Conservation (phyloP, 2,888 invertebrate species). For the Leptinotarsa peninsularis region DNA sequence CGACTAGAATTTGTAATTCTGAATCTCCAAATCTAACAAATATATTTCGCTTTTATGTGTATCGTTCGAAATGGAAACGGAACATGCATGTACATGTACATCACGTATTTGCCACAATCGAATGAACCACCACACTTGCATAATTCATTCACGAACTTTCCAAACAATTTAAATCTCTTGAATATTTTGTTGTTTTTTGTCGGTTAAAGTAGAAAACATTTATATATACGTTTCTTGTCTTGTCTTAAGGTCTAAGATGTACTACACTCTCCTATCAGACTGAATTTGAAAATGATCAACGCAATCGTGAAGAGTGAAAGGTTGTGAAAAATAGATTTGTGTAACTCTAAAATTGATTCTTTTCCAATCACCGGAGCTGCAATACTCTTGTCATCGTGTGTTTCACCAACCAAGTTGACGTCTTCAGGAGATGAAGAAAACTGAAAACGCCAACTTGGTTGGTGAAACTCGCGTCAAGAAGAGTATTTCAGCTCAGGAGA, state of each 20-base stretch:
- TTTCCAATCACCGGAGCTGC: too few relatives aligned
- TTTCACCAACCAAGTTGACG: too few relatives aligned
- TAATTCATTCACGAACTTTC: conserved; percentile 9
- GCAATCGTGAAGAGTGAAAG: too few relatives aligned
- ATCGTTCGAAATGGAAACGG: not conserved
- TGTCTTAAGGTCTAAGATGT: not conserved
- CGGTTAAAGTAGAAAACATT: not conserved
- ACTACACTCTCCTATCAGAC: not conserved
- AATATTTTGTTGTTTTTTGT: not conserved
- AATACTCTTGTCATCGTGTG: too few relatives aligned
- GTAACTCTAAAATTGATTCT: too few relatives aligned
- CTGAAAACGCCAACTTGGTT: too few relatives aligned
- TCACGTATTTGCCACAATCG: not conserved
- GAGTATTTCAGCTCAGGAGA: too few relatives aligned
- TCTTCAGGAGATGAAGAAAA: too few relatives aligned
- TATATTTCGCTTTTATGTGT: not conserved
- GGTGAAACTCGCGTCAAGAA: too few relatives aligned
- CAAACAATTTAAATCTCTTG: not conserved
- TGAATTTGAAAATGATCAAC: not conserved
- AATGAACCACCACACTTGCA: not conserved
- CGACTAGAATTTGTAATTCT: too few relatives aligned
- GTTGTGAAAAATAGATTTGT: too few relatives aligned
- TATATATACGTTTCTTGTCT: not conserved
- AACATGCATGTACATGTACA: not conserved
- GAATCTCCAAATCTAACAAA: not conserved